Evolutionary conservation across 2,113 vertebrate species (phyloP), one percentile per base, ranked within the genome.

Genomic region (Ptilorrhoa leucosticta): DNA sequence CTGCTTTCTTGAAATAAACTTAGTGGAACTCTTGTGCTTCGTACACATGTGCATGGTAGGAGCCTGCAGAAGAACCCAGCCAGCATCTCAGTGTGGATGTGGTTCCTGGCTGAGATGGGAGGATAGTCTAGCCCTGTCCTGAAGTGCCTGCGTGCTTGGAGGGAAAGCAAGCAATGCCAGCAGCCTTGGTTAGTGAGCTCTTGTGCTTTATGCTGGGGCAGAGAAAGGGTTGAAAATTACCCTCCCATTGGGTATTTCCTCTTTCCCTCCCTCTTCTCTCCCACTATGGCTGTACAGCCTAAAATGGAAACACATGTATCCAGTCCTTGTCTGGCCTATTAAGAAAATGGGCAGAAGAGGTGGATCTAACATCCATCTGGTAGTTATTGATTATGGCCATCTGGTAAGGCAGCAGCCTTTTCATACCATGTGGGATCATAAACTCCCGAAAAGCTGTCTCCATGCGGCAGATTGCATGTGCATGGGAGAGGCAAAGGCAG

Each of bases 361-460:
- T 90, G 76, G 94, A 77, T 95, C 73, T 93, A 95, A 83, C 61
- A 63, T 93, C 97, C 97, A 97, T 97, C 97, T 98, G 98, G 97
- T 95, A 86, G 61, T 88, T 98, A 98, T 98, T 98, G 98, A 98
- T 98, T 91, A 72, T 66, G 89, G 80, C 98, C 98, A 98, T 98
- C 98, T 98, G 98, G 95, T 95, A 77, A 95, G 90, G 87, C 82
- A 96, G 64, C 83, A 93, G 96, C 84, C 70, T 91, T 90, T 84
- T 94, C 65, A 40, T 92, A 94, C 92, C 94, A 75, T 86, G 80
- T 93, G 39, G 57, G 92, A 93, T 96, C 92, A 80, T 85, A 97
- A 96, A 81, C 90, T 92, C 80, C 53, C 4, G 0, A 91, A 95
- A 96, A 94, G 95, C 96, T 95, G 89, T 96, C 93, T 91, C 94